Percentiles rank a stretch among this genome's conserved stretches.
Evolutionary conservation across 1,140 invertebrate species (phyloP).

Genomic region (Formica selysi): DNA sequence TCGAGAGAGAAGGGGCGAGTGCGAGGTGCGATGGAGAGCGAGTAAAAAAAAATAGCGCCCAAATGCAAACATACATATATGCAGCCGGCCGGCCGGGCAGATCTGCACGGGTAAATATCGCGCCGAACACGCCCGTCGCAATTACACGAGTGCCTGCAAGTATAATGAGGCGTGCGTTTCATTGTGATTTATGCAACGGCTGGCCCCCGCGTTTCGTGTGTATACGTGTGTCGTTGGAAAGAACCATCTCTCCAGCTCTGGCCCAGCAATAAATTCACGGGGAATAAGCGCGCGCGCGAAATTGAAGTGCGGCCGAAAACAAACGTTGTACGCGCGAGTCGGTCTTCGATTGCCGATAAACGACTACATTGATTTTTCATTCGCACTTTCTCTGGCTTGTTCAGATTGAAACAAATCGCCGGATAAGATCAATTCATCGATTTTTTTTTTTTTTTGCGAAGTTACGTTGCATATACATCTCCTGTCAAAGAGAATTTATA

Average conservation of each 20-base stretch:
- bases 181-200: constrained; percentile 77
- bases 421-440: not conserved
- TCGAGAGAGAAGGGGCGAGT: not conserved
- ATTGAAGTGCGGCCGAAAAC: constrained; percentile 16
- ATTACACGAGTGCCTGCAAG: constrained; percentile 78
- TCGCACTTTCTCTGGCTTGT: not conserved
- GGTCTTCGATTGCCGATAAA: not conserved
- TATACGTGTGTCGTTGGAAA: not conserved
- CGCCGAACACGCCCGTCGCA: constrained; percentile 77
- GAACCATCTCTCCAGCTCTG: not conserved
- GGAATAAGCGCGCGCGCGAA: not conserved
- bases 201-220: not conserved
- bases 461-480: not conserved
- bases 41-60: not conserved
- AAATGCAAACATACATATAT: not conserved
- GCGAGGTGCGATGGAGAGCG: too few relatives aligned
- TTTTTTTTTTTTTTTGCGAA: not conserved
- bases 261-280: constrained; percentile 10
- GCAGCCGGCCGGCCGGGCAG: constrained; percentile 10
- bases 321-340: not conserved
- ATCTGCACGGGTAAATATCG: constrained; percentile 69
- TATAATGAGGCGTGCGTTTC: constrained; percentile 77
- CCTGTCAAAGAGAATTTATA: not conserved
- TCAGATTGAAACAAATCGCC: not conserved
- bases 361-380: not conserved